Evolutionary conservation across 2,113 vertebrate genomes (phyloP), one percentile per base, ranked within the genome.

Genomic region (Nannospalax galili): DNA sequence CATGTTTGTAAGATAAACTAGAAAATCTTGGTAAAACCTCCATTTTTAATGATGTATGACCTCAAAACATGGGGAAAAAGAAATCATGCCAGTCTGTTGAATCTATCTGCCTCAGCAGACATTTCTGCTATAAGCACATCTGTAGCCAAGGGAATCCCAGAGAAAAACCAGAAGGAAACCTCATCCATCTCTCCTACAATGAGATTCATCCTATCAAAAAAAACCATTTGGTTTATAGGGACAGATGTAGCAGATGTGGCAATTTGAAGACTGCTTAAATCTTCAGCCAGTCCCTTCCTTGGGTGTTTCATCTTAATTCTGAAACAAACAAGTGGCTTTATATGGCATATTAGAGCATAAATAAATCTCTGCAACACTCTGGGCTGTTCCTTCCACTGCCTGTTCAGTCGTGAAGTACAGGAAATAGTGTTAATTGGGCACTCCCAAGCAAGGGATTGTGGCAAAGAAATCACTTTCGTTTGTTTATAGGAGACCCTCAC

Each of bases 221-320:
- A 93, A 95, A 9, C 62, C 94, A 96, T 95, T 86, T 95, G 95
- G 70, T 56, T 87, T 84, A 91, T 11, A 70, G 91, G 79, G 86
- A 92, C 91, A 97, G 91, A 95, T 60, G 67, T 24, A 77, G 84
- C 95, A 96, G 88, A 94, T 95, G 93, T 48, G 74, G 92, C 75
- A 35, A 92, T 88, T n/a, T 88, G 95, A 87, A 93, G 94, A 93
- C 80, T 89, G 91, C 40, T 92, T 96, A 93, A 87, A 95, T 95
- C 95, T 93, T 73, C 37, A 94, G 80, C 75, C 80, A 74, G 93
- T 77, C 80, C 91, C 86, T 94, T 94, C 26, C 5, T 70, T 77
- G 94, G 67, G 77, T 92, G 48, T 86, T 95, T 92, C 79, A 75
- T 95, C 90, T 97, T 95, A 84, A 97, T 93, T 95, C 85, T 95